phyloP scores from a whole-genome alignment of 2,888 invertebrate genomes.

The Thereva nobilitata region DNA sequence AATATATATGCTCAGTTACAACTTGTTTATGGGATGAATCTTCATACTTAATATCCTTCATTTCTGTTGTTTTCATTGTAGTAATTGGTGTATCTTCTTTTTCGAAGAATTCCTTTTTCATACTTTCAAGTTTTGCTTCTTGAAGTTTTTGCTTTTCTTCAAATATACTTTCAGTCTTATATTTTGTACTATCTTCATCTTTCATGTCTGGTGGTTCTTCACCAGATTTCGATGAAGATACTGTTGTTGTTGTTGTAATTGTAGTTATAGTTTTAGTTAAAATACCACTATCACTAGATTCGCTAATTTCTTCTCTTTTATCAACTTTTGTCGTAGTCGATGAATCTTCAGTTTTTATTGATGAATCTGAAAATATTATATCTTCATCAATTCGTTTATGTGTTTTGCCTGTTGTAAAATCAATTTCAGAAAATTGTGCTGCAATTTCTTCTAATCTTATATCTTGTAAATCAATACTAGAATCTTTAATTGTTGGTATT shows the following conservation, averaged over 20 bases:
- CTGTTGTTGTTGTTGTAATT: too few relatives aligned
- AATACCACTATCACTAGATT: too few relatives aligned
- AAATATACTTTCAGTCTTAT: neutral
- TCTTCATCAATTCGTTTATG: constrained; percentile 3
- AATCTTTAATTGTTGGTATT: neutral
- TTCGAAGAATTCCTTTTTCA: neutral
- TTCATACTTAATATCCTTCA: neutral
- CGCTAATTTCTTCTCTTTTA: too few relatives aligned
- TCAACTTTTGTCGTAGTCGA: too few relatives aligned
- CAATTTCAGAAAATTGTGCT: constrained; percentile 7
- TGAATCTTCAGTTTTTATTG: neutral
- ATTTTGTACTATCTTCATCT: too few relatives aligned
- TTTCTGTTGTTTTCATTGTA: constrained; percentile 6
- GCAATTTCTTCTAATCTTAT: constrained; percentile 2
- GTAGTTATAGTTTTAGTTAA: too few relatives aligned
- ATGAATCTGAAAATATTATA: neutral
- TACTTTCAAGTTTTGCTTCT: neutral
- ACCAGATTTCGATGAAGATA: too few relatives aligned
- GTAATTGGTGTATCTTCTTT: neutral
- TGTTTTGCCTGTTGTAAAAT: neutral
- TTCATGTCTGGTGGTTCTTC: too few relatives aligned
- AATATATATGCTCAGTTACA: constrained; percentile 20
- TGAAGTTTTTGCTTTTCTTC: neutral
- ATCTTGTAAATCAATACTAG: neutral
- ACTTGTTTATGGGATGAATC: neutral